A percentile compares a stretch with the other conserved stretches of the same genome.
phyloP scores from a whole-genome alignment of 2,113 vertebrate genomes.

The Proterorhinus semilunaris region DNA sequence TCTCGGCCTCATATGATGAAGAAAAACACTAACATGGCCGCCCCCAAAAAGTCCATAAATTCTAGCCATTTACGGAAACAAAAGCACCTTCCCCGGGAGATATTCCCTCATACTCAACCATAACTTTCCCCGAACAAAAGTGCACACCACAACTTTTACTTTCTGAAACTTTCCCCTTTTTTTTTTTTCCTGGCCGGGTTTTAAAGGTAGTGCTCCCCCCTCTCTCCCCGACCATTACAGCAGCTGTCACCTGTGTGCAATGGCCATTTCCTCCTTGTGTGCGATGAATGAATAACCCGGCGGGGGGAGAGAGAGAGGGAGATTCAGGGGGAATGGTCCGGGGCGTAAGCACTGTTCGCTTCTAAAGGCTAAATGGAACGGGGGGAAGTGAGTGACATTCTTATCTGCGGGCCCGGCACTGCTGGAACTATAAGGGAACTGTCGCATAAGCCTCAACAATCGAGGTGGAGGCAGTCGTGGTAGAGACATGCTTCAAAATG shows the following conservation, averaged over 20 bases:
- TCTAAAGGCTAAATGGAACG: conserved; percentile 5
- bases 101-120: too few species aligned
- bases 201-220: not conserved
- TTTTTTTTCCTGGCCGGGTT: not conserved
- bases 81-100: too few species aligned
- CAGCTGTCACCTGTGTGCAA: not conserved
- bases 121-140: not conserved
- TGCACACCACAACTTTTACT: not conserved
- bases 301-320: not conserved
- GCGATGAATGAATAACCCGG: not conserved
- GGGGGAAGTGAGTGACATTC: not conserved
- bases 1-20: too few species aligned
- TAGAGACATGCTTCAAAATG: too few species aligned
- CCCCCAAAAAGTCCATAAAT: too few species aligned
- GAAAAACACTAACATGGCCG: too few species aligned
- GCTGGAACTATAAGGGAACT: not conserved
- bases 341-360: not conserved
- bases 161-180: too few species aligned
- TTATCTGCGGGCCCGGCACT: not conserved
- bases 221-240: not conserved
- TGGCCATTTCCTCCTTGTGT: not conserved
- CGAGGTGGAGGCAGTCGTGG: too few species aligned
- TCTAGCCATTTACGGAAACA: too few species aligned
- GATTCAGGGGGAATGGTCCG: not conserved
- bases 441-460: not conserved